Percentiles rank a stretch among this genome's conserved stretches.
These are phyloP conservation scores for Meloidogyne chitwoodi DNA, from an alignment of 1,140 invertebrate genomes.

Conservation along the genomic window DNA sequence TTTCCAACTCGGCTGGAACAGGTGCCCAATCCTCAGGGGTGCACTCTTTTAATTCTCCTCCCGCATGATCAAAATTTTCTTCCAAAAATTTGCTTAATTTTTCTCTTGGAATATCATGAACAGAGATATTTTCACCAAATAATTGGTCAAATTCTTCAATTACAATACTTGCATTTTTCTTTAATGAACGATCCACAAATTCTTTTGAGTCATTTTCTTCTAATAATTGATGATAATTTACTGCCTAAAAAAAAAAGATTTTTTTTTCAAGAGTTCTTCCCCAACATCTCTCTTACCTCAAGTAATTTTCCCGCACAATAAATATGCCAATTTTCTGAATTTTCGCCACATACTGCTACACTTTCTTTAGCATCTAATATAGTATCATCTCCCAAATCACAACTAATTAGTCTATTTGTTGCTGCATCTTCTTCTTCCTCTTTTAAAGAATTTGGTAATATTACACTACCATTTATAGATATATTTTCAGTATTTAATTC, in stretches of 20 bases:
- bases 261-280: conserved; percentile 70
- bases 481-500: neutral
- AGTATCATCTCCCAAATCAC: conserved; percentile 10
- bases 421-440: neutral
- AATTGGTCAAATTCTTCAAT: conserved; percentile 13
- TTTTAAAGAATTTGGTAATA: neutral
- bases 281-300: conserved; percentile 28
- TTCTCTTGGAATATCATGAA: conserved; percentile 25
- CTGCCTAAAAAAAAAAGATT: conserved; percentile 77
- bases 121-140: conserved; percentile 22
- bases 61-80: conserved; percentile 35
- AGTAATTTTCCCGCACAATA: conserved; percentile 35
- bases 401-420: neutral
- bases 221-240: conserved; percentile 63
- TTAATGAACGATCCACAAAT: conserved; percentile 42
- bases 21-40: conserved; percentile 33
- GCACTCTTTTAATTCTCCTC: conserved; percentile 31
- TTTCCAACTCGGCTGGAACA: conserved; percentile 22
- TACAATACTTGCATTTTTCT: conserved; percentile 20
- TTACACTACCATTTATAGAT: neutral
- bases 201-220: conserved; percentile 43
- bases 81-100: conserved; percentile 33
- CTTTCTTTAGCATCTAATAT: neutral
- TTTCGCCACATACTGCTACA: conserved; percentile 31
- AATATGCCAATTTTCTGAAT: conserved; percentile 29